These are phyloP conservation scores for Meda fulgida DNA, from an alignment of 2,797 vertebrate species.

Conservation along the genomic window DNA sequence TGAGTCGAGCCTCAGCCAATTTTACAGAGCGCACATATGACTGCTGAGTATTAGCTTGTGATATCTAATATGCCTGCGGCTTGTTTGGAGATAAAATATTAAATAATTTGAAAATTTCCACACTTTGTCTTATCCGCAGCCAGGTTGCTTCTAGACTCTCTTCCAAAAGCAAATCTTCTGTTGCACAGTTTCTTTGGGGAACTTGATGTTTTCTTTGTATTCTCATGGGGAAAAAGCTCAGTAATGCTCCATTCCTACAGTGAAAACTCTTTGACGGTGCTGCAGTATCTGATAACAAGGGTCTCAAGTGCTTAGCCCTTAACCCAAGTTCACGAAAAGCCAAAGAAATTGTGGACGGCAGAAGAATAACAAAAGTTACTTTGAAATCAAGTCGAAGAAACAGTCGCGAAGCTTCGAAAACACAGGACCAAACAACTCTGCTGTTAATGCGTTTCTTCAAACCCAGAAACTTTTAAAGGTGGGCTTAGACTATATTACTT, in stretches of 20 bases:
- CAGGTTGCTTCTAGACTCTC: constrained; percentile 62
- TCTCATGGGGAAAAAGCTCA: constrained; percentile 41
- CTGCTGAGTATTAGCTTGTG: constrained; percentile 64
- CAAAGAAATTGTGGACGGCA: constrained; percentile 35
- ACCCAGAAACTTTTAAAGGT: constrained; percentile 70
- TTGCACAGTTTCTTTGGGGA: constrained; percentile 51
- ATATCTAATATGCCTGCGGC: constrained; percentile 70
- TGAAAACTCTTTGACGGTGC: constrained; percentile 58
- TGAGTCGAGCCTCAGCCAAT: constrained; percentile 60
- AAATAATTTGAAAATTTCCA: constrained; percentile 72
- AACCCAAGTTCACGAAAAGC: constrained; percentile 51
- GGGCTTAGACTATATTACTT: constrained; percentile 73
- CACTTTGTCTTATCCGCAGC: constrained; percentile 67
- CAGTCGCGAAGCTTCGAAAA: constrained; percentile 49
- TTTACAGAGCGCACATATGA: constrained; percentile 69
- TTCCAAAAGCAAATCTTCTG: constrained; percentile 68
- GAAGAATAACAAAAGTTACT: constrained; percentile 54
- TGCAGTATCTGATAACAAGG: constrained; percentile 41
- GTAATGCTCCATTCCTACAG: constrained; percentile 26
- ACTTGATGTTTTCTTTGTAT: constrained; percentile 61
- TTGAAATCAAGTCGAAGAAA: constrained; percentile 51
- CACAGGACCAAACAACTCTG: constrained; percentile 47
- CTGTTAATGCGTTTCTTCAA: constrained; percentile 62
- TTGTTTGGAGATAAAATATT: constrained; percentile 77
- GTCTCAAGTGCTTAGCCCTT: constrained; percentile 35